These are phyloP conservation scores for Stenichneumon culpator DNA, from an alignment of 2,888 invertebrate genomes.

Conservation along the genomic window DNA sequence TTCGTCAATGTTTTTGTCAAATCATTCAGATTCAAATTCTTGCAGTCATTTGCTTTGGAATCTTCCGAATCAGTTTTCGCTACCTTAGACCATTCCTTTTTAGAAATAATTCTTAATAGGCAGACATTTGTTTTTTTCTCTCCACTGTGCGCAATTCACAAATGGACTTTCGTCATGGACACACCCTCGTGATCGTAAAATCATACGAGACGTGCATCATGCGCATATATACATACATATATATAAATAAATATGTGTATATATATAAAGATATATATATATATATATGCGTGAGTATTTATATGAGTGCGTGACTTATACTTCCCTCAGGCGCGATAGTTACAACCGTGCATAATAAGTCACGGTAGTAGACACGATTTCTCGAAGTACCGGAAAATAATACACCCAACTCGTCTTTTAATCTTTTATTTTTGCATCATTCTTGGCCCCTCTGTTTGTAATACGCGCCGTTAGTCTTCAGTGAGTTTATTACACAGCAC, in stretches of 20 bases:
- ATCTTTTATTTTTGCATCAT: constrained; percentile 27
- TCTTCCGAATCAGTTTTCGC: neutral
- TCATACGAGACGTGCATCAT: constrained; percentile 41
- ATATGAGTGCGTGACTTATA: constrained; percentile 67
- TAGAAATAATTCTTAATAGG: neutral
- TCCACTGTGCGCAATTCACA: constrained; percentile 52
- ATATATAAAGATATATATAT: constrained; percentile 25
- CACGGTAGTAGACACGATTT: constrained; percentile 75
- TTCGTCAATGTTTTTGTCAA: neutral
- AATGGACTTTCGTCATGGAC: constrained; percentile 63
- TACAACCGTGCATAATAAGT: constrained; percentile 61
- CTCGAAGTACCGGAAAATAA: constrained; percentile 77
- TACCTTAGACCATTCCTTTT: neutral
- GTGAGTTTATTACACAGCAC: constrained; percentile 56
- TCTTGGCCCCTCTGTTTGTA: constrained; percentile 43
- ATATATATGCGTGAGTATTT: constrained; percentile 40
- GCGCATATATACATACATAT: constrained; percentile 35
- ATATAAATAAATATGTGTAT: constrained; percentile 46
- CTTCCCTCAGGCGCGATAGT: constrained; percentile 47
- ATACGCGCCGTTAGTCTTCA: constrained; percentile 18
- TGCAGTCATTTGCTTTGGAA: neutral
- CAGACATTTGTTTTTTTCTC: constrained; percentile 19
- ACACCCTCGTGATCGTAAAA: constrained; percentile 68
- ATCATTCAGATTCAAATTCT: neutral
- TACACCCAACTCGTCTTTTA: constrained; percentile 67